A percentile compares a stretch with the other conserved stretches of the same genome.
Evolutionary conservation across 2,113 vertebrate genomes (phyloP).

Genomic region (Nerophis lumbriciformis): DNA sequence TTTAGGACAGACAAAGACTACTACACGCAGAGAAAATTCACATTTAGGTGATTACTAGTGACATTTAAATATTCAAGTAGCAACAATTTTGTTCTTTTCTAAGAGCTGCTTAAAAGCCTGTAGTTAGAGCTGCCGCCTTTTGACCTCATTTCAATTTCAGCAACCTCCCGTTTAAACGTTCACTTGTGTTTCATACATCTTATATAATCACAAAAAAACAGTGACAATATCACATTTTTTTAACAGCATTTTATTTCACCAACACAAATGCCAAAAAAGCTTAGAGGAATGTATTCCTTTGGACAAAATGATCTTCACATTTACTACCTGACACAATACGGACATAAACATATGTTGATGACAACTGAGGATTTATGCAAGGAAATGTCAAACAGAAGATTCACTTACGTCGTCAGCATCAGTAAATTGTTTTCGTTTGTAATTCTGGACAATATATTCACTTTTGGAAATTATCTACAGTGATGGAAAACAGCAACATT

Average conservation of each 20-base stretch:
- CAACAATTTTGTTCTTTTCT: not conserved
- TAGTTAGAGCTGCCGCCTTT: constrained; percentile 9
- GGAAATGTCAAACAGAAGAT: not conserved
- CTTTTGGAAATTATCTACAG: constrained; percentile 16
- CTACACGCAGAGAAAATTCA: constrained; percentile 1
- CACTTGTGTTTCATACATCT: constrained; percentile 1
- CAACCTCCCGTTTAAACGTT: not conserved
- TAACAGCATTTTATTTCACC: constrained; percentile 60
- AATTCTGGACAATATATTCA: constrained; percentile 26
- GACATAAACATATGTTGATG: constrained; percentile 7
- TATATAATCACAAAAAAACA: constrained; percentile 5
- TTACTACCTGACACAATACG: constrained; percentile 10
- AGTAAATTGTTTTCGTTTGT: constrained; percentile 36
- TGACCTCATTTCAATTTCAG: constrained; percentile 14
- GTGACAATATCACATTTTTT: constrained; percentile 10
- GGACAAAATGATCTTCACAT: constrained; percentile 23
- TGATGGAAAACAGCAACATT: constrained; percentile 28
- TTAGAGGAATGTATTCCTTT: constrained; percentile 15
- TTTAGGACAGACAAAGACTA: constrained; percentile 10
- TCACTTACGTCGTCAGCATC: constrained; percentile 20
- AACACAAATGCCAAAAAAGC: constrained; percentile 34
- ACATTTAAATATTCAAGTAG: constrained; percentile 11
- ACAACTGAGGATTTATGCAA: constrained; percentile 27
- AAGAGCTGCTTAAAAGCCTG: not conserved
- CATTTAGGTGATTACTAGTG: constrained; percentile 9